phyloP scores from a whole-genome alignment of 2,797 vertebrate species.

The Acipenser transmontanus region DNA sequence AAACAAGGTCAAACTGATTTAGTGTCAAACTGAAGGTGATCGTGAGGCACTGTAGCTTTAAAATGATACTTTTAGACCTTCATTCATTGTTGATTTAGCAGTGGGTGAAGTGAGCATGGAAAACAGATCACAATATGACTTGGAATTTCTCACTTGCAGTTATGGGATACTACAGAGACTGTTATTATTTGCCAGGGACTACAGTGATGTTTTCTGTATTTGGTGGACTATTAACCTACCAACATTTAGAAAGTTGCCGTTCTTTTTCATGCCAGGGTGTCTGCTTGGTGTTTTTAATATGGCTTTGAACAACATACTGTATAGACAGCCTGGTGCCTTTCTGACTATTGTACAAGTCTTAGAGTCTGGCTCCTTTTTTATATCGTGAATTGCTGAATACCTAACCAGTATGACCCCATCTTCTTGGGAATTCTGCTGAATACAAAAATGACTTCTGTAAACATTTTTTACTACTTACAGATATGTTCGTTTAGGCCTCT shows the following conservation, averaged over 20 bases:
- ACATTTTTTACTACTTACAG: no score
- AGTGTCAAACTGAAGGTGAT: neutral
- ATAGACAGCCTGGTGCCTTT: slow-evolving; percentile 17
- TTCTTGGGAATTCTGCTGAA: no score
- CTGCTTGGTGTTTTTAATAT: slow-evolving; percentile 9
- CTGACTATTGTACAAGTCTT: slow-evolving; percentile 24
- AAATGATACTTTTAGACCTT: no score
- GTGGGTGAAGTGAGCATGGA: slow-evolving; percentile 25
- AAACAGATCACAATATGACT: slow-evolving; percentile 37
- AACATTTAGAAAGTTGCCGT: no score
- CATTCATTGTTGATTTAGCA: slow-evolving; percentile 17
- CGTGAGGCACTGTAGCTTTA: no score
- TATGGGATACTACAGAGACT: neutral
- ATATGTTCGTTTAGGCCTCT: no score
- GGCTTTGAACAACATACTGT: slow-evolving; percentile 12
- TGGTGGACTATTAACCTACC: no score
- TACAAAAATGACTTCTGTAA: no score
- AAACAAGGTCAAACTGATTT: neutral
- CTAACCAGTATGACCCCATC: neutral
- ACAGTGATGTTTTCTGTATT: no score
- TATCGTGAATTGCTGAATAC: neutral
- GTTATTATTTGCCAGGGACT: no score
- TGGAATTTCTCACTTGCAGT: slow-evolving; percentile 50
- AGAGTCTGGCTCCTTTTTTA: neutral
- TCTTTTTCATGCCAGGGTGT: slow-evolving; percentile 42